Base-by-base conservation (phyloP, 1,140 invertebrate genomes). In the Drosophila asahinai region DNA sequence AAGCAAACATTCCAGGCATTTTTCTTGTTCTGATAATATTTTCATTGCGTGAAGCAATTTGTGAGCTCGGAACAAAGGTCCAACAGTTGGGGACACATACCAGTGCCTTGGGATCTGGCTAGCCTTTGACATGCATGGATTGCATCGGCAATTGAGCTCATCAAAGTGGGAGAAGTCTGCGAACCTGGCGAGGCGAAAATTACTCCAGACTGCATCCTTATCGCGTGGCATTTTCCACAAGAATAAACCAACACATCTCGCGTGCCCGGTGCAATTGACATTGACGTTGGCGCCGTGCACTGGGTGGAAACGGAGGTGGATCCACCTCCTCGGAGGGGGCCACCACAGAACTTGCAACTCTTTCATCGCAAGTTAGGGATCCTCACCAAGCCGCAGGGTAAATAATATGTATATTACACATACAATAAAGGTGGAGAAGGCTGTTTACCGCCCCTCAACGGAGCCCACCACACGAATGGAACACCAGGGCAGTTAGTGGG, bases 211-310 rank as follows among this genome's bases (percentile, higher is more conserved):
- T 59, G 77, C 64, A 52, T 40, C 61, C 40, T 68, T 78, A 67
- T 60, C 70, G 70, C 51, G 60, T 40, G 79, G 70, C 59, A 84
- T 81, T 84, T 84, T 84, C 82, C 81, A 62, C 81, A 81, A 81
- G 66, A 84, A 57, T 80, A 74, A 61, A 63, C 81, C 71, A 61
- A 60, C 75, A 60, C 47, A 68, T 60, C 67, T 64, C 57, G 73
- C 73, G 73, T 76, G 73, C 70, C 51, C 51, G 49, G 40, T 73
- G 77, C 68, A 73, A 74, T 80, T 80, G 77, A 74, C 77, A 74
- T 63, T 75, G 73, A 76, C 70, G 72, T 40, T 64, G 70, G 58
- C 70, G 70, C 51, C 42, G 36, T 40, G 36, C 22, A 51, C 2
- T 60, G 47, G 66, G 43, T 27, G 38, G 47, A 30, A 66, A 33